Evolutionary conservation across 2,113 vertebrate species (phyloP).

Genomic region (Potamarius usumacintae): DNA sequence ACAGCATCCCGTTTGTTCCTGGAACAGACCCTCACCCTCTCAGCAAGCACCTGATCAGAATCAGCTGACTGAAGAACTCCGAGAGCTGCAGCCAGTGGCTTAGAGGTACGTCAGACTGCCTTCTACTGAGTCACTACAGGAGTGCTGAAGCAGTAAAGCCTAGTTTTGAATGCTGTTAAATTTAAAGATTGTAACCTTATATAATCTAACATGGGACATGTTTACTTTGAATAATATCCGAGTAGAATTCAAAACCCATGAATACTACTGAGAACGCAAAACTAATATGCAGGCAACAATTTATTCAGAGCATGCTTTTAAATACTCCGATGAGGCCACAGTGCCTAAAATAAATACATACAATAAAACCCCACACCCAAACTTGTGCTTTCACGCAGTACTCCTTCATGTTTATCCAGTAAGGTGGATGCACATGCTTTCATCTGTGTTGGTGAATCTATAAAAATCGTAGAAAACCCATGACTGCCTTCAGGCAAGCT

Average conservation of each 20-base stretch:
- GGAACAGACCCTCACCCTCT: conserved; percentile 69
- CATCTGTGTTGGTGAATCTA: no score
- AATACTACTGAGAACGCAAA: not conserved
- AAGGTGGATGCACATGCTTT: no score
- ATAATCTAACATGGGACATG: not conserved
- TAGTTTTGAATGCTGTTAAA: not conserved
- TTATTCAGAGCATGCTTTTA: not conserved
- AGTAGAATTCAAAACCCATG: not conserved
- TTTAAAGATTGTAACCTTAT: not conserved
- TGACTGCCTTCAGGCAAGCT: not conserved
- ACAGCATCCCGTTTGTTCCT: conserved; percentile 63
- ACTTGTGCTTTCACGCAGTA: not conserved
- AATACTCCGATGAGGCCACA: not conserved
- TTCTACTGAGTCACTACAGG: conserved; percentile 61
- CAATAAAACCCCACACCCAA: not conserved
- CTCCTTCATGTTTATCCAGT: not conserved
- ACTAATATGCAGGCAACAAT: not conserved
- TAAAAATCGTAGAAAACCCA: no score
- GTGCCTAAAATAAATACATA: not conserved
- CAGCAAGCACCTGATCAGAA: conserved; percentile 74
- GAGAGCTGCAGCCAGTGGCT: conserved; percentile 70
- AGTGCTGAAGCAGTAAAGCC: not conserved
- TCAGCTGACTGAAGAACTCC: conserved; percentile 76
- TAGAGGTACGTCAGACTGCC: conserved; percentile 63
- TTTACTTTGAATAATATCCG: not conserved